These are phyloP conservation scores for Ceratitis capitata DNA, from an alignment of 1,140 invertebrate species.

Conservation along the genomic window DNA sequence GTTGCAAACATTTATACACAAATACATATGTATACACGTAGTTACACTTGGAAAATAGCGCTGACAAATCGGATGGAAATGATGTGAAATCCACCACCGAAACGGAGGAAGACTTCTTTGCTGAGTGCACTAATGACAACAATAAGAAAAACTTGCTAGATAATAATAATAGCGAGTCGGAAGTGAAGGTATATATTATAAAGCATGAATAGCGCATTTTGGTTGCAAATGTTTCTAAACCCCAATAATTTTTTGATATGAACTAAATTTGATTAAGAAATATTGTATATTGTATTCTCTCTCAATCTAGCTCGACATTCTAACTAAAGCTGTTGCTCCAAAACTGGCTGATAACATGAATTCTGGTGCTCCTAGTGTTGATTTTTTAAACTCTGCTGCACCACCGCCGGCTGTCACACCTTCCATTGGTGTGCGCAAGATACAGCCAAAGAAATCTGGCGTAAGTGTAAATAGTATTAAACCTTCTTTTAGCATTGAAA, in stretches of 20 bases:
- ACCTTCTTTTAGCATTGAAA: neutral
- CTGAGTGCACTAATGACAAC: constrained; percentile 69
- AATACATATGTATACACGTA: constrained; percentile 55
- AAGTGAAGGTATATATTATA: neutral
- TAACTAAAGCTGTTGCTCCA: constrained; percentile 46
- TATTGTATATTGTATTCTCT: neutral
- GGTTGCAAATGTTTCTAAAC: neutral
- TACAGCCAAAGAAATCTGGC: constrained; percentile 72
- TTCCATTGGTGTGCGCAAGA: constrained; percentile 75
- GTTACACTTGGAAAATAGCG: constrained; percentile 71
- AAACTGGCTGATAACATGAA: constrained; percentile 40
- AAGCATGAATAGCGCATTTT: neutral
- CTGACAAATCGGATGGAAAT: constrained; percentile 64
- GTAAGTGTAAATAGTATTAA: constrained; percentile 65
- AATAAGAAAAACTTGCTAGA: constrained; percentile 40
- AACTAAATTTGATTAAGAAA: neutral
- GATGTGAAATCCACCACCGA: constrained; percentile 52
- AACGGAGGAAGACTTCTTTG: constrained; percentile 85
- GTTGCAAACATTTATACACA: neutral
- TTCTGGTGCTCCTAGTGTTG: constrained; percentile 62
- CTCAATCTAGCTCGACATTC: constrained; percentile 49
- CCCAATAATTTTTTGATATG: neutral
- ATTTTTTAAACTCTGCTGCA: constrained; percentile 60
- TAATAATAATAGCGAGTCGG: constrained; percentile 40
- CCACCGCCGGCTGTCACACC: constrained; percentile 47